These are phyloP conservation scores for Apostichopus leukothele DNA, from an alignment of 53 echinoderm and acorn worm genomes.

Conservation along the genomic window DNA sequence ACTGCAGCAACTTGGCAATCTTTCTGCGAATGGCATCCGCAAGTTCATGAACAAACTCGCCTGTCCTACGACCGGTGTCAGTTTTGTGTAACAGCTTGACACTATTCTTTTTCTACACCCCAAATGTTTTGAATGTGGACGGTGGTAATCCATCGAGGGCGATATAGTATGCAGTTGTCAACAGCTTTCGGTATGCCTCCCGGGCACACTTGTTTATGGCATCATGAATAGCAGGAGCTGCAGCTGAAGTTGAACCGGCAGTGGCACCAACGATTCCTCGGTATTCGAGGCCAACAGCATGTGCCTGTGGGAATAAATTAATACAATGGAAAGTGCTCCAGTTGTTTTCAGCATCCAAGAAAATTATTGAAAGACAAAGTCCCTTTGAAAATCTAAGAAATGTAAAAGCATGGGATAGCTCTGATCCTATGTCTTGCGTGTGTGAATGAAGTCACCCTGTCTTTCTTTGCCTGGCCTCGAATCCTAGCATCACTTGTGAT, in stretches of 20 bases:
- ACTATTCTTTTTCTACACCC: slow-evolving; percentile 56
- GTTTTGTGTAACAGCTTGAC: slow-evolving; percentile 49
- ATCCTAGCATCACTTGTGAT: slow-evolving; percentile 34
- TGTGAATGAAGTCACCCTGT: background rate
- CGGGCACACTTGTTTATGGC: too few relatives aligned
- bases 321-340: too few relatives aligned
- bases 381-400: background rate
- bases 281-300: too few relatives aligned
- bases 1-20: slow-evolving; percentile 34
- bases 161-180: too few relatives aligned
- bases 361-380: background rate
- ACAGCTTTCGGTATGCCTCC: too few relatives aligned
- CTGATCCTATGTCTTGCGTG: too few relatives aligned
- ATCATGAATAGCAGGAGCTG: too few relatives aligned
- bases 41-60: slow-evolving; percentile 48
- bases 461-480: slow-evolving; percentile 31
- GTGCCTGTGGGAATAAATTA: too few relatives aligned
- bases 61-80: slow-evolving; percentile 20
- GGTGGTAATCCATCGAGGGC: slow-evolving; percentile 19
- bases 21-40: slow-evolving; percentile 57
- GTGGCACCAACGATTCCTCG: too few relatives aligned
- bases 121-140: slow-evolving; percentile 30
- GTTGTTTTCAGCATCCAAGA: too few relatives aligned
- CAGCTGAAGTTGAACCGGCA: too few relatives aligned
- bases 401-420: too few relatives aligned